phyloP scores from a whole-genome alignment of 2,888 invertebrate species.

The Rutpela maculata region DNA sequence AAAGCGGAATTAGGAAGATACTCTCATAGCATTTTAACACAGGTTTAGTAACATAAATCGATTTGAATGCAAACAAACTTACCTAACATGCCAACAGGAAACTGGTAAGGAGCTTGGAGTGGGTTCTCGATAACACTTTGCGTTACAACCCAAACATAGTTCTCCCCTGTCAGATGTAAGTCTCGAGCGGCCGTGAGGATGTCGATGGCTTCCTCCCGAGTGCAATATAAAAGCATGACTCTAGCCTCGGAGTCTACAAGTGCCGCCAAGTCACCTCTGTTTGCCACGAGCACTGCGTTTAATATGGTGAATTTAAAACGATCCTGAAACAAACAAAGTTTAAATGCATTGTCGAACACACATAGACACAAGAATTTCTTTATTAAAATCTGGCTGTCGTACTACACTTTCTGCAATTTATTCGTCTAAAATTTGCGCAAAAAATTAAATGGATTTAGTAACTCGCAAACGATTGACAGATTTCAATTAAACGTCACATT shows the following conservation, averaged over 20 bases:
- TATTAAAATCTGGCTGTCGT: not conserved
- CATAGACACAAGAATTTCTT: not conserved
- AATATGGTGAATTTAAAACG: conserved; percentile 88
- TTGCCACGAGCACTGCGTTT: conserved; percentile 89
- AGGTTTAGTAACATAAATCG: conserved; percentile 20
- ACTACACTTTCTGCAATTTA: too few relatives aligned
- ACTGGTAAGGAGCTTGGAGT: conserved; percentile 84
- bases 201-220: conserved; percentile 89
- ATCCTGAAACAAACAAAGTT: conserved; percentile 71
- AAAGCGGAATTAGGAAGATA: not conserved
- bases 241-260: conserved; percentile 93
- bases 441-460: too few relatives aligned
- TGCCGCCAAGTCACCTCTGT: conserved; percentile 85
- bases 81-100: conserved; percentile 95
- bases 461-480: too few relatives aligned
- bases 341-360: conserved; percentile 8
- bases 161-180: conserved; percentile 89
- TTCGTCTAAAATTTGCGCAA: too few relatives aligned
- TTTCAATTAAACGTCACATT: too few relatives aligned
- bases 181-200: conserved; percentile 87
- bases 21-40: not conserved
- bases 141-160: conserved; percentile 97
- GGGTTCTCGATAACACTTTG: conserved; percentile 93
- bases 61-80: conserved; percentile 67
- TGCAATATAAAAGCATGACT: conserved; percentile 94